phyloP scores from a whole-genome alignment of 2,113 vertebrate species.

The Pygoscelis adeliae region DNA sequence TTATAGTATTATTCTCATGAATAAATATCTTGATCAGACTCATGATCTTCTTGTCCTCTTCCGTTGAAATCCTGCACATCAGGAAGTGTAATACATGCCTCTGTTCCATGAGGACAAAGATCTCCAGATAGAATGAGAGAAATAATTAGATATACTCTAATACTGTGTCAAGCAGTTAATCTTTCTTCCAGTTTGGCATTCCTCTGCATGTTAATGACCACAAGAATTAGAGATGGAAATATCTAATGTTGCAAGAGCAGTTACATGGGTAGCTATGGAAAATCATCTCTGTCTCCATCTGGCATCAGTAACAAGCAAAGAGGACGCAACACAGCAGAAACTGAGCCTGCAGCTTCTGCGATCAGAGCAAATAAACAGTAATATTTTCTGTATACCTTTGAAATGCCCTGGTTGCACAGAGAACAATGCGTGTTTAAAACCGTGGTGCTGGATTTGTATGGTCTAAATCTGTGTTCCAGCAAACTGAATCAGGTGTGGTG shows the following conservation, averaged over 20 bases:
- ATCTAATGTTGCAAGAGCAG: constrained; percentile 47
- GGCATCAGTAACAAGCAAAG: background rate
- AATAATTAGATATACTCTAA: background rate
- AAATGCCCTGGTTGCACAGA: background rate
- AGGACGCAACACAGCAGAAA: accelerated
- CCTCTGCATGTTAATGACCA: constrained; percentile 39
- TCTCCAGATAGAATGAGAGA: background rate
- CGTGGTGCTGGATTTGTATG: background rate
- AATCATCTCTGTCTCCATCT: background rate
- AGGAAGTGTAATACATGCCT: background rate
- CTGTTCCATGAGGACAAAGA: background rate
- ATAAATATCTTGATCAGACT: background rate
- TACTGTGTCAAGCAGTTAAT: constrained; percentile 6
- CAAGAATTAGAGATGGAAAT: constrained; percentile 54
- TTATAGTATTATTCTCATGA: background rate
- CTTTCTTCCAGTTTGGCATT: constrained; percentile 1
- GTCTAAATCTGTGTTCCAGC: background rate
- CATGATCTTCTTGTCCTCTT: background rate
- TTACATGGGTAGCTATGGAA: background rate
- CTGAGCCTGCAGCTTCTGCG: background rate
- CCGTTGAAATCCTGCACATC: constrained; percentile 26
- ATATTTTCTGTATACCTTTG: background rate
- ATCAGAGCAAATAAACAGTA: background rate
- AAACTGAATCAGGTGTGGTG: accelerated
- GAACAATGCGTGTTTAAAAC: background rate